phyloP scores from a whole-genome alignment of 2,888 invertebrate species.

The Pegoplata infirma region DNA sequence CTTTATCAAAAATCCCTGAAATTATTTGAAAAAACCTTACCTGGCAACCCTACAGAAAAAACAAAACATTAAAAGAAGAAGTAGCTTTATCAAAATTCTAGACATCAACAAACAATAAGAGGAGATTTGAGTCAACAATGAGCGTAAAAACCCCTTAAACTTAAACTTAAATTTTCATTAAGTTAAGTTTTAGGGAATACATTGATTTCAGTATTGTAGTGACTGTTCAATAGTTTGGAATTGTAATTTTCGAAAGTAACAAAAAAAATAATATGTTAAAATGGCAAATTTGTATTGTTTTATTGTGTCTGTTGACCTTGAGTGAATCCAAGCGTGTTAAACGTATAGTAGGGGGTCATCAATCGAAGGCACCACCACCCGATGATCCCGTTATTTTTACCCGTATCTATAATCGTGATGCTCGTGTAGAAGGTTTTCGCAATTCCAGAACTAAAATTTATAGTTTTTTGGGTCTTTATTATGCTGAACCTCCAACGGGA shows the following conservation, averaged over 20 bases:
- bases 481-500: slow-evolving; percentile 81
- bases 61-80: slow-evolving; percentile 19
- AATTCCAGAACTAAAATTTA: slow-evolving; percentile 82
- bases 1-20: no score
- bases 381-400: slow-evolving; percentile 86
- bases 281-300: background rate
- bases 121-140: slow-evolving; percentile 17
- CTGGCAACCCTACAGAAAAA: no score
- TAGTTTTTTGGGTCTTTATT: slow-evolving; percentile 86
- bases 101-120: slow-evolving; percentile 20
- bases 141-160: slow-evolving; percentile 31
- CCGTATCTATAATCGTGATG: slow-evolving; percentile 81
- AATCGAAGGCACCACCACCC: slow-evolving; percentile 83
- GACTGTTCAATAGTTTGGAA: slow-evolving; percentile 32
- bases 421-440: slow-evolving; percentile 82
- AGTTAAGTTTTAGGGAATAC: slow-evolving; percentile 17
- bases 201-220: slow-evolving; percentile 30
- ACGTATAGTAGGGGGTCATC: slow-evolving; percentile 84
- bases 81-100: slow-evolving; percentile 54
- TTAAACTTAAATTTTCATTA: background rate
- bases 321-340: slow-evolving; percentile 69
- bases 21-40: no score
- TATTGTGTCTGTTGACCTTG: slow-evolving; percentile 44
- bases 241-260: background rate
- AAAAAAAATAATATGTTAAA: slow-evolving; percentile 36